Conservation (phyloP, 2,888 invertebrate species). For the Augochlorella aurata region DNA sequence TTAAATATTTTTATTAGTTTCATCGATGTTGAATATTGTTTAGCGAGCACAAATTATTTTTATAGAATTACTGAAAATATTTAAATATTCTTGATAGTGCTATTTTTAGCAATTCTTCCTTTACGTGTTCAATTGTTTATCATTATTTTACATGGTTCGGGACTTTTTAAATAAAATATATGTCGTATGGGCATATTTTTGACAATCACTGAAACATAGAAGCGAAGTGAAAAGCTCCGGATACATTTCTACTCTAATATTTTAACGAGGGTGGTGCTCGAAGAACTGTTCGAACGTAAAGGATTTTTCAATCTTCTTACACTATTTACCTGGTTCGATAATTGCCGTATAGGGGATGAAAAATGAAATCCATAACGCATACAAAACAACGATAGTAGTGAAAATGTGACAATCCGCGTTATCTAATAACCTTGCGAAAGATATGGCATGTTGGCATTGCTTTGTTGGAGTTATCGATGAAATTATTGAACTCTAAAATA, state of each 20-base stretch:
- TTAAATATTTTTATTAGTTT: neutral
- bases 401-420: slow-evolving; percentile 31
- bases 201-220: neutral
- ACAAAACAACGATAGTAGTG: slow-evolving; percentile 27
- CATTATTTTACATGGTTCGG: too few species aligned
- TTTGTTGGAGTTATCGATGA: slow-evolving; percentile 66
- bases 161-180: neutral
- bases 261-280: neutral
- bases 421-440: slow-evolving; percentile 70
- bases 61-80: neutral
- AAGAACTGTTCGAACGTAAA: neutral
- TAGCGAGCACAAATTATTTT: neutral
- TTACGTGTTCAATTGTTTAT: too few species aligned
- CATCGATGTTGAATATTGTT: neutral
- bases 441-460: slow-evolving; percentile 65
- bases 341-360: slow-evolving; percentile 28
- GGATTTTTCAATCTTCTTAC: neutral
- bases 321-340: neutral
- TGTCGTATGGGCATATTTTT: neutral
- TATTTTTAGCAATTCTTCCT: neutral
- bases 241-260: neutral
- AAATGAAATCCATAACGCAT: slow-evolving; percentile 44
- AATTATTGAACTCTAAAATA: slow-evolving; percentile 73
- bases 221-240: neutral
- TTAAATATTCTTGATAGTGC: neutral